Percentiles rank a stretch among this genome's conserved stretches.
Conservation (phyloP, 2,797 vertebrate genomes). For the Diplodus puntazzo region DNA sequence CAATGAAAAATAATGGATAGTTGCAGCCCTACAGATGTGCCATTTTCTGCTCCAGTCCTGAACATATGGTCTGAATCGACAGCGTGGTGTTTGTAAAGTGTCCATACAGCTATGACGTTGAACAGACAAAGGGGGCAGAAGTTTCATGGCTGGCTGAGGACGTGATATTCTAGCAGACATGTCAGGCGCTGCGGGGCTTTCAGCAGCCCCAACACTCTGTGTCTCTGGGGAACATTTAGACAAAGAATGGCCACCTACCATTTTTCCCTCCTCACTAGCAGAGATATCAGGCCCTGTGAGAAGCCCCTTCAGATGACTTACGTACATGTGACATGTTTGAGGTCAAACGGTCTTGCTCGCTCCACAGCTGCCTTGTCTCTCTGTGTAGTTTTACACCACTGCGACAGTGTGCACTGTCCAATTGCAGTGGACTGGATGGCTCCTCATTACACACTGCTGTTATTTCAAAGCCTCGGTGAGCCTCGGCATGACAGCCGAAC, state of each 20-base stretch:
- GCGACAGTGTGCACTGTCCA: slow-evolving; percentile 57
- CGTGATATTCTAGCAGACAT: slow-evolving; percentile 45
- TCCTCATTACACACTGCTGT: slow-evolving; percentile 71
- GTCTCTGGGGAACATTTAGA: slow-evolving; percentile 27
- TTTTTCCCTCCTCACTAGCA: slow-evolving; percentile 53
- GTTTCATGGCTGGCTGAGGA: slow-evolving; percentile 37
- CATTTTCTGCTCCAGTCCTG: not conserved
- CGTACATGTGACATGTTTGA: slow-evolving; percentile 65
- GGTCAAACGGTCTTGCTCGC: slow-evolving; percentile 63
- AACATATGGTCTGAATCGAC: not conserved
- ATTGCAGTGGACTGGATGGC: slow-evolving; percentile 61
- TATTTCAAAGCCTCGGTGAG: slow-evolving; percentile 75
- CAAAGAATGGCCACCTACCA: slow-evolving; percentile 39
- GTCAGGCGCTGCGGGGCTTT: slow-evolving; percentile 3
- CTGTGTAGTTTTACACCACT: slow-evolving; percentile 68
- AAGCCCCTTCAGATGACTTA: slow-evolving; percentile 54
- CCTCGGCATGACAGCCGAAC: slow-evolving; percentile 67
- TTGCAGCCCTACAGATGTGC: no score
- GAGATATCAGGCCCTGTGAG: slow-evolving; percentile 52
- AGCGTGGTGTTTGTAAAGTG: not conserved
- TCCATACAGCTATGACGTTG: slow-evolving; percentile 1
- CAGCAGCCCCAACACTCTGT: slow-evolving; percentile 7
- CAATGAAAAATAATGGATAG: no score
- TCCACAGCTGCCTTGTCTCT: slow-evolving; percentile 73
- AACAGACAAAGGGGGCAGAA: slow-evolving; percentile 33